Evolutionary conservation across 2,113 vertebrate species (phyloP).

Genomic region (Kryptolebias marmoratus): DNA sequence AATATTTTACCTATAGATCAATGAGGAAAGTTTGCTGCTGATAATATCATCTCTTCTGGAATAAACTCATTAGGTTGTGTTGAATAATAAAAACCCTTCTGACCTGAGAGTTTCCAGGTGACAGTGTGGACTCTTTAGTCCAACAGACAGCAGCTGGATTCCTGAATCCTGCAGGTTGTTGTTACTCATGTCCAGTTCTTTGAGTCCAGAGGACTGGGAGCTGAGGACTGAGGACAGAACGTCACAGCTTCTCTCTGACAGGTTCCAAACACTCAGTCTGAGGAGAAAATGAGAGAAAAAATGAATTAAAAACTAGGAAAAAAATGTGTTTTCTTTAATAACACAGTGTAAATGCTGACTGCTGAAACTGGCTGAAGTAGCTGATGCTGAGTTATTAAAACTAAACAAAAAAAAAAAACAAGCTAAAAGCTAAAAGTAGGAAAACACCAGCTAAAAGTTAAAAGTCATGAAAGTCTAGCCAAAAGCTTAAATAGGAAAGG

Average conservation of each 20-base stretch:
- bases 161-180: background rate
- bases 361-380: too few species aligned
- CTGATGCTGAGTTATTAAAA: too few species aligned
- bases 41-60: background rate
- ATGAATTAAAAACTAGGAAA: background rate
- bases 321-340: too few species aligned
- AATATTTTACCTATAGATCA: background rate
- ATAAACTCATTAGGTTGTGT: background rate
- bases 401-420: too few species aligned
- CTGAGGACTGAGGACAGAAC: background rate
- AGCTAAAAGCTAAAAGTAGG: too few species aligned
- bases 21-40: background rate
- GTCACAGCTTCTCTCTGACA: conserved; percentile 7
- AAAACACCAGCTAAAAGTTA: too few species aligned
- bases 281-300: background rate
- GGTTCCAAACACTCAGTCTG: conserved; percentile 9
- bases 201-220: conserved; percentile 8
- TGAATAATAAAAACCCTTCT: background rate
- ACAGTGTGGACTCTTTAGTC: too few species aligned
- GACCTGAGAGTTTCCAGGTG: conserved; percentile 38
- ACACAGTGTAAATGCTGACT: background rate
- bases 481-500: too few species aligned
- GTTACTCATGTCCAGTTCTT: conserved; percentile 20
- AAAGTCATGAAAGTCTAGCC: too few species aligned
- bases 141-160: too few species aligned